Conservation (phyloP, 2,113 vertebrate genomes). For the Scatophagus argus region DNA sequence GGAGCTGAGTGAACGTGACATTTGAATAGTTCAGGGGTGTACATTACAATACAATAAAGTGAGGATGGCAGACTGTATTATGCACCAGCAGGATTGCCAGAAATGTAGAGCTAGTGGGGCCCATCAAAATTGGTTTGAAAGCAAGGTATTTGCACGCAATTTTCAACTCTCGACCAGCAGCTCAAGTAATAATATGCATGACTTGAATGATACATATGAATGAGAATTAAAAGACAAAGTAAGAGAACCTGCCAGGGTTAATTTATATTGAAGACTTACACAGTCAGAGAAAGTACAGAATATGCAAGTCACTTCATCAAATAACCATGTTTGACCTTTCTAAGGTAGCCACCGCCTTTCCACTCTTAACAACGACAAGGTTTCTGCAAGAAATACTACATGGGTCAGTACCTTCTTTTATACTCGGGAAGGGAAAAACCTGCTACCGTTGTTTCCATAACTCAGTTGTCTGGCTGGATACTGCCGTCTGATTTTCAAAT, state of each 20-base stretch:
- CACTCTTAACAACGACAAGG: background rate
- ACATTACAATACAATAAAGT: constrained; percentile 35
- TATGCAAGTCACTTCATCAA: constrained; percentile 1
- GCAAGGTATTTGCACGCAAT: background rate
- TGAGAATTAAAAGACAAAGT: constrained; percentile 4
- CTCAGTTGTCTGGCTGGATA: background rate
- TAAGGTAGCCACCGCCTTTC: background rate
- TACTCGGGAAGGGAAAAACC: background rate
- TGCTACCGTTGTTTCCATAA: background rate
- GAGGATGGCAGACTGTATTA: constrained; percentile 14
- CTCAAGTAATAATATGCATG: constrained; percentile 5
- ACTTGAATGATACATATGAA: background rate
- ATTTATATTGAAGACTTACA: background rate
- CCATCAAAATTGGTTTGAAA: constrained; percentile 22
- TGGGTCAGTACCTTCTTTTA: background rate
- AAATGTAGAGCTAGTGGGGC: constrained; percentile 7
- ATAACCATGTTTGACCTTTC: constrained; percentile 27
- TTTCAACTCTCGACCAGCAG: background rate
- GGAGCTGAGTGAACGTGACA: constrained; percentile 46
- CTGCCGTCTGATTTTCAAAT: background rate
- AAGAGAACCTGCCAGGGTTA: background rate
- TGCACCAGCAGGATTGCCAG: background rate
- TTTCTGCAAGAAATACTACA: background rate
- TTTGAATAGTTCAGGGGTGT: constrained; percentile 41
- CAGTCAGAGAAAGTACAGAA: background rate